Percentiles rank a stretch among this genome's conserved stretches.
These are phyloP conservation scores for Hypanus sabinus DNA, from an alignment of 2,113 vertebrate genomes.

Conservation along the genomic window DNA sequence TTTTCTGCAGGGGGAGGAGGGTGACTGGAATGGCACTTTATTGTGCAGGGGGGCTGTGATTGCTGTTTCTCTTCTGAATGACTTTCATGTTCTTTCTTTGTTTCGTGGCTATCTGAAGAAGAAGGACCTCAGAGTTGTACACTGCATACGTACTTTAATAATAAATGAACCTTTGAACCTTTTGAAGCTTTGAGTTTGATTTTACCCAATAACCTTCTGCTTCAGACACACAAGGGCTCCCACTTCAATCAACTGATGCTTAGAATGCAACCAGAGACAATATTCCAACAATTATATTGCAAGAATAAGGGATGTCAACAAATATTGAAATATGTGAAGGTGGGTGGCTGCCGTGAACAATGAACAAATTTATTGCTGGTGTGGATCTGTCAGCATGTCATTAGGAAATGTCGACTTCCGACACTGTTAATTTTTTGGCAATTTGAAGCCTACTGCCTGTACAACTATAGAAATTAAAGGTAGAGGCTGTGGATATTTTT, in stretches of 20 bases:
- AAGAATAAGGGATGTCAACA: neutral
- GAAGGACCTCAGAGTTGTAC: no score
- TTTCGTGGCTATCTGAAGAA: no score
- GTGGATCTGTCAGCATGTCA: neutral
- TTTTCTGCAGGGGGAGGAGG: no score
- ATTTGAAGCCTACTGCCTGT: neutral
- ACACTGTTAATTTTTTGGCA: neutral
- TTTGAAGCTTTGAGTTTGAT: neutral
- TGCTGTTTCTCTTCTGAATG: no score
- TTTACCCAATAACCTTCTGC: neutral
- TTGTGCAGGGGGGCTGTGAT: no score
- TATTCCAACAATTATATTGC: neutral
- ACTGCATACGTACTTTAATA: no score
- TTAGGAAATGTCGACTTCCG: neutral
- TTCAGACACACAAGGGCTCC: neutral
- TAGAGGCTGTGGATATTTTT: neutral
- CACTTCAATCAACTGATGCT: neutral
- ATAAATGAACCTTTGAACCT: no score
- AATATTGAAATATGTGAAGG: neutral
- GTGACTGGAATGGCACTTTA: no score
- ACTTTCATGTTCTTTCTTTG: no score
- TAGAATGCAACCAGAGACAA: neutral
- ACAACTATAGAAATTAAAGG: neutral
- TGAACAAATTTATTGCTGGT: neutral
- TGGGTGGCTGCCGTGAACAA: neutral